Evolutionary conservation across 2,797 vertebrate genomes (phyloP).

Genomic region (Sebastes kiyomatsui): DNA sequence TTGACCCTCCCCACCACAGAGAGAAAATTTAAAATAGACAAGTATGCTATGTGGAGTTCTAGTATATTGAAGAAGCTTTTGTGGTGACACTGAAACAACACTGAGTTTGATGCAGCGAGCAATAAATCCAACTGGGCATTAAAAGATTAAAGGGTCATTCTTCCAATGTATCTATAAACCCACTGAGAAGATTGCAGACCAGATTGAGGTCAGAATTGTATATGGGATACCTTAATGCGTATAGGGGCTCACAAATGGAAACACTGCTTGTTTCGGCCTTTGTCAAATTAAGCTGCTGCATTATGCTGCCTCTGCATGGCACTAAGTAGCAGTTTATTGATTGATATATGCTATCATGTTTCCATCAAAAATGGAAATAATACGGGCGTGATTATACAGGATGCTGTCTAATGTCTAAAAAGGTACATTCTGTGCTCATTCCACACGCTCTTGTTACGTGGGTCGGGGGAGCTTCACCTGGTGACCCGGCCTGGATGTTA

Average conservation of each 20-base stretch:
- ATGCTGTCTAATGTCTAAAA: background rate
- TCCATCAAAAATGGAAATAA: slow-evolving; percentile 23
- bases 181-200: slow-evolving; percentile 21
- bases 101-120: background rate
- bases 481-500: background rate
- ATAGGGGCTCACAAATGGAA: background rate
- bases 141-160: slow-evolving; percentile 42
- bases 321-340: slow-evolving; percentile 18
- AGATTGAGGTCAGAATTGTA: slow-evolving; percentile 34
- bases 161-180: slow-evolving; percentile 15
- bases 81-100: background rate
- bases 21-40: background rate
- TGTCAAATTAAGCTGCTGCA: background rate
- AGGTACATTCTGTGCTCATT: background rate
- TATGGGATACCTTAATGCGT: slow-evolving; percentile 6
- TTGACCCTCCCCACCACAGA: background rate
- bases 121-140: slow-evolving; percentile 8
- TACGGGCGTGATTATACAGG: background rate
- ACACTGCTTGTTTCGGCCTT: background rate
- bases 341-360: slow-evolving; percentile 15
- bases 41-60: background rate
- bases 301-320: background rate
- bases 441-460: background rate
- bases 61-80: background rate
- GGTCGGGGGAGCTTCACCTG: background rate